Conservation (phyloP, 2,113 vertebrate species). For the Oxygymnocypris stewartii region DNA sequence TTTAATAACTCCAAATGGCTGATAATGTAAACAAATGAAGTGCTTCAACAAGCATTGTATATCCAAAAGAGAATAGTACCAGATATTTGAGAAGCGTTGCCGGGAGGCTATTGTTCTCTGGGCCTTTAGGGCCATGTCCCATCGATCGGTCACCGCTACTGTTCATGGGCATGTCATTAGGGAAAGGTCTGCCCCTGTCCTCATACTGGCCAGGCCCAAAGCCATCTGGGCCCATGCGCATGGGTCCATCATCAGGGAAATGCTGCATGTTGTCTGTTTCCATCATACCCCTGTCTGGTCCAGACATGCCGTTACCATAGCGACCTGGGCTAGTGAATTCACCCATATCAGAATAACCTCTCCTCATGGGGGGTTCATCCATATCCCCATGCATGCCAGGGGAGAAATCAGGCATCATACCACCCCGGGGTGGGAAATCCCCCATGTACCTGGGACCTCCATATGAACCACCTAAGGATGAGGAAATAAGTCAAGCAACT, state of each 20-base stretch:
- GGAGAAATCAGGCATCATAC: constrained; percentile 57
- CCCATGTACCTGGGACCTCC: constrained; percentile 56
- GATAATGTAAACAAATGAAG: not conserved
- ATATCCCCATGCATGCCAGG: constrained; percentile 23
- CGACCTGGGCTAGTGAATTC: constrained; percentile 52
- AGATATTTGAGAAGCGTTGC: constrained; percentile 71
- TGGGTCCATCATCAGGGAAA: constrained; percentile 59
- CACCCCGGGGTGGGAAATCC: constrained; percentile 60
- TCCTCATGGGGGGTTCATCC: constrained; percentile 34
- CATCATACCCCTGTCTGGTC: constrained; percentile 51
- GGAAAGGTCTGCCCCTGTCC: constrained; percentile 53
- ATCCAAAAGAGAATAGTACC: constrained; percentile 57
- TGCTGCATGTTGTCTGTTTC: constrained; percentile 52
- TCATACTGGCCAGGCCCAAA: constrained; percentile 59
- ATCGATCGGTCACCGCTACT: constrained; percentile 48
- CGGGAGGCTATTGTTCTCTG: constrained; percentile 61
- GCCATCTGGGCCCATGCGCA: constrained; percentile 45
- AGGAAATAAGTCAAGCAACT: not conserved
- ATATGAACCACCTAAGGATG: constrained; percentile 24
- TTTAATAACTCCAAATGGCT: not conserved
- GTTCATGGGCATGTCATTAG: constrained; percentile 54
- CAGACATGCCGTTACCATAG: constrained; percentile 51
- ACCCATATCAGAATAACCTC: constrained; percentile 52
- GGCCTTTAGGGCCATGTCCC: constrained; percentile 51
- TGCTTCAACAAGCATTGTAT: not conserved